Evolutionary conservation across 2,888 invertebrate species (phyloP).

Genomic region (Hecatera dysodea): DNA sequence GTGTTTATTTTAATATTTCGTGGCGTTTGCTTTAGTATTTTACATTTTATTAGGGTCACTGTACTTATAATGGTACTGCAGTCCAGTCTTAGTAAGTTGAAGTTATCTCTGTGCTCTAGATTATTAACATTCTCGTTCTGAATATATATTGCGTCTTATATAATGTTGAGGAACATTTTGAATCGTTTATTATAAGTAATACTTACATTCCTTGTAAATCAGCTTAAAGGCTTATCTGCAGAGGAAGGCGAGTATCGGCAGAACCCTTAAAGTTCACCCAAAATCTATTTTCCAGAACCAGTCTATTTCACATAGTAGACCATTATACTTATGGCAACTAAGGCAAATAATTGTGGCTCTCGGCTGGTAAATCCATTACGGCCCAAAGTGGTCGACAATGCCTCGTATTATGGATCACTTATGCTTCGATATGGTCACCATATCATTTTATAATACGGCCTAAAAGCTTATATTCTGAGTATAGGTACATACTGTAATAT

Average conservation of each 20-base stretch:
- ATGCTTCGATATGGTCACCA: slow-evolving; percentile 49
- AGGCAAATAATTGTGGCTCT: slow-evolving; percentile 44
- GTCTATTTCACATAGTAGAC: slow-evolving; percentile 16
- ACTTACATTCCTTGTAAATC: not conserved
- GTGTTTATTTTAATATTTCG: slow-evolving; percentile 28
- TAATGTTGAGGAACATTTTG: not conserved
- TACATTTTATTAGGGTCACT: slow-evolving; percentile 32
- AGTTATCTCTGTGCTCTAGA: slow-evolving; percentile 13
- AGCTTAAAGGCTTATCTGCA: too few relatives aligned
- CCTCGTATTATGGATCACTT: slow-evolving; percentile 65
- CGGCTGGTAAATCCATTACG: slow-evolving; percentile 66
- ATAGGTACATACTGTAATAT: slow-evolving; percentile 22
- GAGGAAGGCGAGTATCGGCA: not conserved
- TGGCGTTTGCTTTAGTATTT: slow-evolving; percentile 21
- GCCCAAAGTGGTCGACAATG: slow-evolving; percentile 70
- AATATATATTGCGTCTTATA: not conserved
- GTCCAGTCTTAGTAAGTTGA: slow-evolving; percentile 21
- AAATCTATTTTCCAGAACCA: slow-evolving; percentile 14
- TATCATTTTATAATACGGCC: slow-evolving; percentile 61
- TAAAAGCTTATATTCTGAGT: slow-evolving; percentile 59
- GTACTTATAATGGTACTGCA: slow-evolving; percentile 36
- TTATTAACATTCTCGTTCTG: slow-evolving; percentile 22
- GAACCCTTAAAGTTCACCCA: not conserved
- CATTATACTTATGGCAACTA: slow-evolving; percentile 54
- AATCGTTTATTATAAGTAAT: not conserved